Conservation (phyloP, 2,113 vertebrate species). For the Periophthalmodon schlosseri region DNA sequence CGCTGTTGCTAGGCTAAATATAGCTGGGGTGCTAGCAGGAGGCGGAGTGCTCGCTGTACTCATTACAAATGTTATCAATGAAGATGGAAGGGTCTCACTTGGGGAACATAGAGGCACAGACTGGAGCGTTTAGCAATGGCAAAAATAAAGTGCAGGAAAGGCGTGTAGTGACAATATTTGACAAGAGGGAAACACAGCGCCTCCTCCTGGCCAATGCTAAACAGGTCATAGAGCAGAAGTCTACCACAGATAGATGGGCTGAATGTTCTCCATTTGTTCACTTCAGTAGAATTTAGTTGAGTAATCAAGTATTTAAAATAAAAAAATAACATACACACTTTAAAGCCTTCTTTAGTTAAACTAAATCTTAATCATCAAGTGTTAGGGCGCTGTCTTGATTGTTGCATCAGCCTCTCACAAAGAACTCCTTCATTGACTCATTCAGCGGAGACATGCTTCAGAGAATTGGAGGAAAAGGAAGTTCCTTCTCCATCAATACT, state of each 20-base stretch:
- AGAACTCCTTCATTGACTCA: conserved; percentile 1
- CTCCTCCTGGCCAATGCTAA: conserved; percentile 13
- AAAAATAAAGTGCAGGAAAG: neutral
- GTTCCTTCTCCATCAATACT: conserved; percentile 34
- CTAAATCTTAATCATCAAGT: neutral
- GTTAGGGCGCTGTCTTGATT: neutral
- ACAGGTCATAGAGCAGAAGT: conserved; percentile 31
- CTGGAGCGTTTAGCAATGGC: neutral
- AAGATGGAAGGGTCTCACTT: neutral
- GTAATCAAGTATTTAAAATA: neutral
- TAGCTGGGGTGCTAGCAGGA: conserved; percentile 57
- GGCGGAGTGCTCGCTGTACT: conserved; percentile 28
- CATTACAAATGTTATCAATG: conserved; percentile 62
- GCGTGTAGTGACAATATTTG: neutral
- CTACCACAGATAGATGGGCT: conserved; percentile 13
- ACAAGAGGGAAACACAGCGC: neutral
- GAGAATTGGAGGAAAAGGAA: conserved; percentile 46
- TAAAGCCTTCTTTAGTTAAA: too few species aligned
- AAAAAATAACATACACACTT: neutral
- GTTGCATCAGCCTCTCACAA: neutral
- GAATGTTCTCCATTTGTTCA: neutral
- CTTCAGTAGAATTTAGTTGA: too few species aligned
- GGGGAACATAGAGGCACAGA: neutral
- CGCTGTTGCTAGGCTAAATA: conserved; percentile 76
- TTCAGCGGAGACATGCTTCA: conserved; percentile 8